Percentiles rank a stretch among this genome's conserved stretches.
phyloP scores from a whole-genome alignment of 1,140 invertebrate genomes.

The Dendrolimus punctatus region DNA sequence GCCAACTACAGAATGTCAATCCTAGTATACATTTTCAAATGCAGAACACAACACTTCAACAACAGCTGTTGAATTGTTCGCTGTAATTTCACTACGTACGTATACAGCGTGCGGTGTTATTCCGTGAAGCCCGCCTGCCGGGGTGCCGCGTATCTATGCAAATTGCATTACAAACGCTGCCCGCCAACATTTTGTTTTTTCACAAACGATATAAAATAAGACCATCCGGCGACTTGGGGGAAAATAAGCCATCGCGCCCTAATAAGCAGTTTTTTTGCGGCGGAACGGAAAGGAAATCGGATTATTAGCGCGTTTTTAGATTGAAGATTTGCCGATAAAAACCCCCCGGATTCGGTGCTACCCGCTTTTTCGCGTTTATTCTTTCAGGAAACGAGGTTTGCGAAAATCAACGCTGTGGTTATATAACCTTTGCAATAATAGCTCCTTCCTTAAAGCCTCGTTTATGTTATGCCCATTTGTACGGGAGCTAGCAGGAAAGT shows the following conservation, averaged over 20 bases:
- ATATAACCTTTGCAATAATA: no score
- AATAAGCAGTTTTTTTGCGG: neutral
- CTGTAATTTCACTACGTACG: neutral
- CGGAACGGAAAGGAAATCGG: neutral
- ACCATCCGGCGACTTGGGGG: no score
- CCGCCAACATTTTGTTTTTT: conserved; percentile 4
- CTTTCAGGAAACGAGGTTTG: no score
- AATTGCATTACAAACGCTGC: conserved; percentile 6
- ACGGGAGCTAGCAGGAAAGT: no score
- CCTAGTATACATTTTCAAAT: no score
- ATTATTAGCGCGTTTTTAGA: neutral
- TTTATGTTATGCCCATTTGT: no score
- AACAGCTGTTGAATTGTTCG: neutral
- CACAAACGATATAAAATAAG: conserved; percentile 3
- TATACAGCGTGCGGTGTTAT: conserved; percentile 1
- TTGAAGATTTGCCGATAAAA: neutral
- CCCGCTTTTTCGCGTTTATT: no score
- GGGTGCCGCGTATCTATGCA: conserved; percentile 5
- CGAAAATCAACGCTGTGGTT: no score
- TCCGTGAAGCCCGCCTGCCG: neutral
- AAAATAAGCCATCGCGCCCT: conserved; percentile 1
- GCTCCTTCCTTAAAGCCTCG: no score
- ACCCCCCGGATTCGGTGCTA: no score
- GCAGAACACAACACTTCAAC: neutral
- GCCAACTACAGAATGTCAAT: no score